Percentiles rank a stretch among this genome's conserved stretches.
Conservation (phyloP, 2,113 vertebrate species). For the Muntiacus muntjak region DNA sequence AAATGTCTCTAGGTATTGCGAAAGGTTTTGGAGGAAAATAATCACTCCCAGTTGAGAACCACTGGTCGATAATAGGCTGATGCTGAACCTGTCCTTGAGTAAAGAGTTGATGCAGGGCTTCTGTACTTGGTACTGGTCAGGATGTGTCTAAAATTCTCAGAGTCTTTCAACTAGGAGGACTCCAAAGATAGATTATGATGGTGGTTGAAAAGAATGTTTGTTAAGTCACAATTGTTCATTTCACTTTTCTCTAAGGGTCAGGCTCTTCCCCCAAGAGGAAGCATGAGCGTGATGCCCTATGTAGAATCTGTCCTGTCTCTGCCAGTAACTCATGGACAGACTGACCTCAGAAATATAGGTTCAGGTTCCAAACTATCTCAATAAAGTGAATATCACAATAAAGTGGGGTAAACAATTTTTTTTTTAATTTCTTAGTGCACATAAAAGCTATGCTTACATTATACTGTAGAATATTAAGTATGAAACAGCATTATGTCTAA, state of each 20-base stretch:
- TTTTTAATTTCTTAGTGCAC: neutral
- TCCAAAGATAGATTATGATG: neutral
- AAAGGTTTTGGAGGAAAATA: neutral
- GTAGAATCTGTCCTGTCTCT: neutral
- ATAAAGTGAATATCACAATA: neutral
- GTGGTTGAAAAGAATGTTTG: neutral
- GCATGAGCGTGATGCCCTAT: rapidly evolving
- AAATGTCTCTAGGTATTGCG: neutral
- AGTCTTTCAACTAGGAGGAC: neutral
- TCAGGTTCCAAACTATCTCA: neutral
- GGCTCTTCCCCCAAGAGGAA: neutral
- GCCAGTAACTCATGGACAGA: neutral
- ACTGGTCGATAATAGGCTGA: neutral
- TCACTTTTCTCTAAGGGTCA: neutral
- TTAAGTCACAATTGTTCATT: neutral
- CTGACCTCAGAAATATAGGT: neutral
- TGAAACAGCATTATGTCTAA: neutral
- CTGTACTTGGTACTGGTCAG: neutral
- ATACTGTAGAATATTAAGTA: neutral
- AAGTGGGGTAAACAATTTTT: neutral
- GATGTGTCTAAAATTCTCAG: neutral
- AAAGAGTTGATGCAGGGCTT: neutral
- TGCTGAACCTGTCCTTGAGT: neutral
- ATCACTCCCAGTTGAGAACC: neutral
- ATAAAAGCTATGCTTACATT: neutral